phyloP scores from a whole-genome alignment of 1,140 invertebrate species.

The Fopius arisanus region DNA sequence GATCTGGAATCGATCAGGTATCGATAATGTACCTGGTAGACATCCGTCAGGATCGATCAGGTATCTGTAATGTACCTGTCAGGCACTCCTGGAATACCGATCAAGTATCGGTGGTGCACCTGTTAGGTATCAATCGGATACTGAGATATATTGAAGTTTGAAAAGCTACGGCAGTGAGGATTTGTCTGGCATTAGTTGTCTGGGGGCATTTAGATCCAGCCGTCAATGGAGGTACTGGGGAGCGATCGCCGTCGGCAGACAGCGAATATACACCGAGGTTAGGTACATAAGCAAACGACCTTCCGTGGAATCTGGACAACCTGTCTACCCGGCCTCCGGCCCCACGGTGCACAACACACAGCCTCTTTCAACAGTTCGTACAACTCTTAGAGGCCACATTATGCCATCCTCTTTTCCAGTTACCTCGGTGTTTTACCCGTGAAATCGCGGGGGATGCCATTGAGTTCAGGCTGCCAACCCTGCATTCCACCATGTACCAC shows the following conservation, averaged over 20 bases:
- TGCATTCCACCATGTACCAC: too few relatives aligned
- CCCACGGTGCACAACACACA: conserved; percentile 12
- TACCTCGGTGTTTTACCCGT: background rate
- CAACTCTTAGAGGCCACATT: conserved; percentile 4
- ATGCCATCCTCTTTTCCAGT: conserved; percentile 3
- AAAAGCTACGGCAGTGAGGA: background rate
- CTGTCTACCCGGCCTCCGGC: conserved; percentile 60
- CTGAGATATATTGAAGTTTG: too few relatives aligned
- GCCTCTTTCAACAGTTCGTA: conserved; percentile 5
- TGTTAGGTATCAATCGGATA: too few relatives aligned
- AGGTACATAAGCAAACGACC: conserved; percentile 62
- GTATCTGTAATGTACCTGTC: too few relatives aligned
- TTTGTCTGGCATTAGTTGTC: background rate
- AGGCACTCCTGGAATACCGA: too few relatives aligned
- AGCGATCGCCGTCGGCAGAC: conserved; percentile 9
- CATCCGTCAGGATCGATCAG: too few relatives aligned
- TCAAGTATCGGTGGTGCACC: too few relatives aligned
- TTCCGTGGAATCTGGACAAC: conserved; percentile 67
- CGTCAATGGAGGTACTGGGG: conserved; percentile 1
- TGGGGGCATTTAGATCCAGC: background rate
- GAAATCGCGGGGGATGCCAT: background rate
- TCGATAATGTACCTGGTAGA: too few relatives aligned
- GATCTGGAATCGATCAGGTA: too few relatives aligned
- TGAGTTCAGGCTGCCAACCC: too few relatives aligned
- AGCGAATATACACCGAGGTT: conserved; percentile 7